phyloP scores from a whole-genome alignment of 2,888 invertebrate species.

The Ormyrus labotus region DNA sequence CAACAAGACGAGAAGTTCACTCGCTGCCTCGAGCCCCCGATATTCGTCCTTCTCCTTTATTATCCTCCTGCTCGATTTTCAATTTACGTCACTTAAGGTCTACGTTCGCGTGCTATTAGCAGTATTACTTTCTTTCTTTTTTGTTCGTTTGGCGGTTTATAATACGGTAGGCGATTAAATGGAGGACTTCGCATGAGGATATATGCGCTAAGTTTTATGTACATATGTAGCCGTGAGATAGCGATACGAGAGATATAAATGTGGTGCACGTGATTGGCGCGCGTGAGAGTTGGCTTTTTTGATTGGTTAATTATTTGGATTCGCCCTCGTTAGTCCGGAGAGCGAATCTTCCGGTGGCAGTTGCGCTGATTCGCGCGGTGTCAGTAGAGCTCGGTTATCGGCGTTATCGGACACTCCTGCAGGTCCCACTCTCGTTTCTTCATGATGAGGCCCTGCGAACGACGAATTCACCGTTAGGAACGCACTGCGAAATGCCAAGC shows the following conservation, averaged over 20 bases:
- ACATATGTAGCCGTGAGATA: background rate
- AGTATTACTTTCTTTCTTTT: no score
- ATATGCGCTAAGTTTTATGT: slow-evolving; percentile 8
- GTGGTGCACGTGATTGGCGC: slow-evolving; percentile 37
- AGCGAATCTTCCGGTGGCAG: slow-evolving; percentile 23
- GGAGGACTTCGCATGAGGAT: no score
- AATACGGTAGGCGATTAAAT: no score
- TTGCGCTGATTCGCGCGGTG: background rate
- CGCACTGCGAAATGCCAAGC: no score
- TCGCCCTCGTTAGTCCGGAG: slow-evolving; percentile 14
- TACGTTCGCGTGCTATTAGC: no score
- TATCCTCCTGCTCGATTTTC: background rate
- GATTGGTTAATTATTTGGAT: background rate
- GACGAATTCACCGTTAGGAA: background rate
- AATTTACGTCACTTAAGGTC: no score
- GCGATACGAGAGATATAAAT: slow-evolving; percentile 5
- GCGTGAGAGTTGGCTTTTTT: background rate
- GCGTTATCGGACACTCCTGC: slow-evolving; percentile 68
- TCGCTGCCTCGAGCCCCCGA: background rate
- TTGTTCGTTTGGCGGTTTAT: no score
- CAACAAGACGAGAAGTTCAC: slow-evolving; percentile 1
- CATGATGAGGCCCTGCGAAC: slow-evolving; percentile 75
- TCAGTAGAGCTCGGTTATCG: slow-evolving; percentile 68
- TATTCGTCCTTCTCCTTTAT: background rate
- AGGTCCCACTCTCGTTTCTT: slow-evolving; percentile 79